phyloP scores from a whole-genome alignment of 2,113 vertebrate genomes.

The Petaurus breviceps region DNA sequence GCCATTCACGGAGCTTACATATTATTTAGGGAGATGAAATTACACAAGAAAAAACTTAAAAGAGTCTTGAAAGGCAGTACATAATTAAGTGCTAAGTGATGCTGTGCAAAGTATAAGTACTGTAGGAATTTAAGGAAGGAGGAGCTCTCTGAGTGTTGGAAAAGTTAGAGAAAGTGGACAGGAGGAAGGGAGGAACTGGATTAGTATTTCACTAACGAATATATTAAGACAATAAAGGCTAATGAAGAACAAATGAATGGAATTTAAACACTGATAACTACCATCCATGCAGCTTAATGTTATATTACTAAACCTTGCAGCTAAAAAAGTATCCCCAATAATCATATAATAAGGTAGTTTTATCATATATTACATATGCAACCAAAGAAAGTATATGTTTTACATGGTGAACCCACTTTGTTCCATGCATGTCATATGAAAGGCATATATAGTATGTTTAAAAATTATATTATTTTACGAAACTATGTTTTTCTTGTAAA shows the following conservation, averaged over 20 bases:
- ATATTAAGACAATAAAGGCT: not conserved
- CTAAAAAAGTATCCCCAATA: not conserved
- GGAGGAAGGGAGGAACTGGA: not conserved
- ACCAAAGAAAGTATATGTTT: not conserved
- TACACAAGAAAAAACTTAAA: slow-evolving; percentile 10
- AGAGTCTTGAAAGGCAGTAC: not conserved
- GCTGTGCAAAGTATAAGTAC: not conserved
- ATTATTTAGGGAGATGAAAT: not conserved
- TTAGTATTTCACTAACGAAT: not conserved
- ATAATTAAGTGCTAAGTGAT: not conserved
- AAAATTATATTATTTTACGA: slow-evolving; percentile 17
- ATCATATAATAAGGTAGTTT: not conserved
- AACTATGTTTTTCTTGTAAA: not conserved
- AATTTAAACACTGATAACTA: not conserved
- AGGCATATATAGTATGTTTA: not conserved
- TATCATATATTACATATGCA: not conserved
- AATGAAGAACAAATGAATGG: not conserved
- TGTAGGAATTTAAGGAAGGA: not conserved
- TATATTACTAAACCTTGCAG: not conserved
- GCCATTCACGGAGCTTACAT: not conserved
- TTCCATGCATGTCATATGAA: not conserved
- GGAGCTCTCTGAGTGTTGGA: not conserved
- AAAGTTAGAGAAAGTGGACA: not conserved
- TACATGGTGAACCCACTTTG: slow-evolving; percentile 3
- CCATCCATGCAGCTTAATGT: not conserved